phyloP scores from a whole-genome alignment of 92 coral and sea anemone genomes.

The Phymanthus crucifer region DNA sequence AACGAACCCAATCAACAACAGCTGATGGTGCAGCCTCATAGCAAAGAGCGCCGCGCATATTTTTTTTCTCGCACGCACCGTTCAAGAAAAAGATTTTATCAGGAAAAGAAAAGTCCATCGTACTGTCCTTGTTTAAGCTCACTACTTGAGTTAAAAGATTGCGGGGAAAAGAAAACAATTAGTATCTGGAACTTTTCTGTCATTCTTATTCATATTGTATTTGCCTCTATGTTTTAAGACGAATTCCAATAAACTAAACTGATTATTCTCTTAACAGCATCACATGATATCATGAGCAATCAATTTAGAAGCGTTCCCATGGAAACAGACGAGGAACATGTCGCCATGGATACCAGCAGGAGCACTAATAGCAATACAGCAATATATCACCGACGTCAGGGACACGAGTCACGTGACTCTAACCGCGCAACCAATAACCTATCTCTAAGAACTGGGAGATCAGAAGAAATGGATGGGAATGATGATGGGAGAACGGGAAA shows the following conservation, averaged over 20 bases:
- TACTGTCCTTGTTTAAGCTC: too few relatives aligned
- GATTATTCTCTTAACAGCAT: background rate
- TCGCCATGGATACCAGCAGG: background rate
- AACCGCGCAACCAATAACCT: background rate
- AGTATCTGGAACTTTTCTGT: too few relatives aligned
- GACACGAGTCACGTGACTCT: background rate
- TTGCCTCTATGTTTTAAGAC: too few relatives aligned
- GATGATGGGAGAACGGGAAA: background rate
- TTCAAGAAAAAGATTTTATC: too few relatives aligned
- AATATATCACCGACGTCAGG: background rate
- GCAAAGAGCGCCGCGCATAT: too few relatives aligned
- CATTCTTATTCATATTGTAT: too few relatives aligned
- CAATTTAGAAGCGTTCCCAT: constrained; percentile 4
- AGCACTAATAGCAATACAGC: background rate
- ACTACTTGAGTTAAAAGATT: too few relatives aligned
- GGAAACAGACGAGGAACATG: background rate
- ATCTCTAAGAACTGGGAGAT: background rate
- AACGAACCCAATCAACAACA: too few relatives aligned
- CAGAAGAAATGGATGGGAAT: background rate
- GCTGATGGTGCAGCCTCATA: too few relatives aligned
- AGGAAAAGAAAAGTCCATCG: too few relatives aligned
- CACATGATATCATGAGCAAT: background rate
- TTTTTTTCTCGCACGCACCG: too few relatives aligned
- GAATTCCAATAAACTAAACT: background rate
- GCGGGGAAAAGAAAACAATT: too few relatives aligned